A percentile compares a stretch with the other conserved stretches of the same genome.
Conservation (phyloP, 2,888 invertebrate species). For the Pachliopta kotzebuea region DNA sequence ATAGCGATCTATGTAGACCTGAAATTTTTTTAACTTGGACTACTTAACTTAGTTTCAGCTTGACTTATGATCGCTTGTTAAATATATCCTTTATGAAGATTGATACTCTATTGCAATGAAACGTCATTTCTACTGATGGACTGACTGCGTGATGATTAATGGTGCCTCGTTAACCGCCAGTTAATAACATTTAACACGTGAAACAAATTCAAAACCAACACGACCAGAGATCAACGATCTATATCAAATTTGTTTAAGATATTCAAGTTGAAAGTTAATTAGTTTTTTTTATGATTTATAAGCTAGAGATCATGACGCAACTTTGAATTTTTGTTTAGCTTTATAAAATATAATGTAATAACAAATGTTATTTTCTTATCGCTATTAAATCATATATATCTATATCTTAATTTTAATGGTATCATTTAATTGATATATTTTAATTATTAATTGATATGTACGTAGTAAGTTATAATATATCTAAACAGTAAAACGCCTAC, state of each 20-base stretch:
- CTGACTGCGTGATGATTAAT: constrained; percentile 19
- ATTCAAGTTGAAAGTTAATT: constrained; percentile 26
- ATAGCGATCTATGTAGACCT: no score
- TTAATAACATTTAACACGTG: constrained; percentile 26
- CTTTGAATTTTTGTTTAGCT: neutral
- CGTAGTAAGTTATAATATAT: constrained; percentile 5
- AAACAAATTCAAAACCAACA: constrained; percentile 24
- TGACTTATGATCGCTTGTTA: no score
- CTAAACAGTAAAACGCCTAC: constrained; percentile 10
- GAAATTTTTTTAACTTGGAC: no score
- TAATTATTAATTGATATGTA: neutral
- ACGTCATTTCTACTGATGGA: constrained; percentile 20
- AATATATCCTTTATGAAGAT: no score
- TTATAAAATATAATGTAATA: neutral
- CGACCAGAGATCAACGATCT: constrained; percentile 27
- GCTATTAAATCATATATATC: no score
- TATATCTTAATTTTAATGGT: no score
- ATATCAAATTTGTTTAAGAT: constrained; percentile 19
- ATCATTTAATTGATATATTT: no score
- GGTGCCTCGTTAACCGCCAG: constrained; percentile 15
- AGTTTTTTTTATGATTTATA: constrained; percentile 23
- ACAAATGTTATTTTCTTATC: no score
- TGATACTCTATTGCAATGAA: constrained; percentile 10
- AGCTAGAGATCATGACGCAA: neutral
- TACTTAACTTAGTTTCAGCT: no score